Conservation (phyloP, 2,113 vertebrate species). For the Pitta sordida region DNA sequence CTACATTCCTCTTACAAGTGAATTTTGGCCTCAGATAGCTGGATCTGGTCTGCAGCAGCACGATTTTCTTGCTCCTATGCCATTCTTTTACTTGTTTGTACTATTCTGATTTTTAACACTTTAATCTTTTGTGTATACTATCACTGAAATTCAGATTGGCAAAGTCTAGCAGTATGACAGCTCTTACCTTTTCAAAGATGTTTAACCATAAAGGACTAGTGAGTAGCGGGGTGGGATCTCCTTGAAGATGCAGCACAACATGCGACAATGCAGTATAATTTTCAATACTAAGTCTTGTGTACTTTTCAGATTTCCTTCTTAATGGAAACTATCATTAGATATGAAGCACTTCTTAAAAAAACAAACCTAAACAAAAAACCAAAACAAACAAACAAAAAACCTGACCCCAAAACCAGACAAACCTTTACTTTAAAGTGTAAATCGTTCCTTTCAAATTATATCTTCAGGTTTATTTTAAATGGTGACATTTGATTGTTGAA, state of each 20-base stretch:
- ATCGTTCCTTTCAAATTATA: neutral
- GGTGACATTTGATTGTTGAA: neutral
- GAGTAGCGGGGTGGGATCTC: neutral
- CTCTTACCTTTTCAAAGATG: neutral
- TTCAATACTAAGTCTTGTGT: neutral
- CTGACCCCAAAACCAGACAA: fast-evolving
- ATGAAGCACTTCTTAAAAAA: neutral
- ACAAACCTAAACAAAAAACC: neutral
- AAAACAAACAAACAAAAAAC: neutral
- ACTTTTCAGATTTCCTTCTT: neutral
- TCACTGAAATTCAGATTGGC: neutral
- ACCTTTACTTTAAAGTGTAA: neutral
- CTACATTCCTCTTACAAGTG: neutral
- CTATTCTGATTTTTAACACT: neutral
- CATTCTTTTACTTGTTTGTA: neutral
- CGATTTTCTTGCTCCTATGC: neutral
- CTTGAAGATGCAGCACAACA: neutral
- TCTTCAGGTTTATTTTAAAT: neutral
- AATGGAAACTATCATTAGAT: neutral
- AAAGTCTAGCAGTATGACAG: neutral
- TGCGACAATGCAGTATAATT: neutral
- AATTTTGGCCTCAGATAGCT: neutral
- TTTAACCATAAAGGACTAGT: neutral
- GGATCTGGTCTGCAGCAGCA: neutral
- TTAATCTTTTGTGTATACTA: neutral